A percentile compares a stretch with the other conserved stretches of the same genome.
These are phyloP conservation scores for Seriola rivoliana DNA, from an alignment of 2,113 vertebrate species.

Conservation along the genomic window DNA sequence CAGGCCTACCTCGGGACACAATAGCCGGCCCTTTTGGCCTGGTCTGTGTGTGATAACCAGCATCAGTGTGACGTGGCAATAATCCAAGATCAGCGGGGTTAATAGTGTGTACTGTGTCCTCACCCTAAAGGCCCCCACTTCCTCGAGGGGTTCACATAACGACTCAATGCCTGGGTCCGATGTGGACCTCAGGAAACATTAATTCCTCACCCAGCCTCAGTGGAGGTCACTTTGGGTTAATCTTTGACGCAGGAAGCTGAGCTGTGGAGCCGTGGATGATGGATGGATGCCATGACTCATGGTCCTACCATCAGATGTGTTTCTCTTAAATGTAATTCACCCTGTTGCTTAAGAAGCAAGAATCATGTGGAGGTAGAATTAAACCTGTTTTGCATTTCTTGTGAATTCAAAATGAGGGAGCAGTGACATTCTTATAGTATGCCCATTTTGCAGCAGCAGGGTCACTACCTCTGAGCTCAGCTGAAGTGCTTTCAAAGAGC, in stretches of 20 bases:
- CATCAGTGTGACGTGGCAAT: slow-evolving; percentile 42
- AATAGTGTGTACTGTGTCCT: slow-evolving; percentile 73
- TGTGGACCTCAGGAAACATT: slow-evolving; percentile 55
- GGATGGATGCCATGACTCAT: slow-evolving; percentile 37
- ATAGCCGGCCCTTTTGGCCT: slow-evolving; percentile 18
- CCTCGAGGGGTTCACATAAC: slow-evolving; percentile 36
- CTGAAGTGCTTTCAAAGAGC: slow-evolving; percentile 43
- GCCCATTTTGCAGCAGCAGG: slow-evolving; percentile 30
- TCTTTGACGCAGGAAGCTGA: slow-evolving; percentile 41
- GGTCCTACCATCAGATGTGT: slow-evolving; percentile 14
- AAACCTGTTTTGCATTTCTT: slow-evolving; percentile 18
- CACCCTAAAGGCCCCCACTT: slow-evolving; percentile 32
- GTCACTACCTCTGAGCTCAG: slow-evolving; percentile 22
- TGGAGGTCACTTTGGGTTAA: slow-evolving; percentile 57
- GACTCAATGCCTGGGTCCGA: background rate
- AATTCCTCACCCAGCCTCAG: slow-evolving; percentile 37
- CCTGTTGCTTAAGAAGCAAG: background rate
- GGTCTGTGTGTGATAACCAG: slow-evolving; percentile 41
- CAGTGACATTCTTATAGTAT: background rate
- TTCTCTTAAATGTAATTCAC: slow-evolving; percentile 19
- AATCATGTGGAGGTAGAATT: background rate
- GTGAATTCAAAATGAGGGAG: background rate
- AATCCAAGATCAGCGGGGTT: slow-evolving; percentile 69
- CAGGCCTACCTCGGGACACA: slow-evolving; percentile 44
- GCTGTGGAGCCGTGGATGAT: slow-evolving; percentile 27